Evolutionary conservation across 2,113 vertebrate genomes (phyloP).

Genomic region (Podilymbus podiceps): DNA sequence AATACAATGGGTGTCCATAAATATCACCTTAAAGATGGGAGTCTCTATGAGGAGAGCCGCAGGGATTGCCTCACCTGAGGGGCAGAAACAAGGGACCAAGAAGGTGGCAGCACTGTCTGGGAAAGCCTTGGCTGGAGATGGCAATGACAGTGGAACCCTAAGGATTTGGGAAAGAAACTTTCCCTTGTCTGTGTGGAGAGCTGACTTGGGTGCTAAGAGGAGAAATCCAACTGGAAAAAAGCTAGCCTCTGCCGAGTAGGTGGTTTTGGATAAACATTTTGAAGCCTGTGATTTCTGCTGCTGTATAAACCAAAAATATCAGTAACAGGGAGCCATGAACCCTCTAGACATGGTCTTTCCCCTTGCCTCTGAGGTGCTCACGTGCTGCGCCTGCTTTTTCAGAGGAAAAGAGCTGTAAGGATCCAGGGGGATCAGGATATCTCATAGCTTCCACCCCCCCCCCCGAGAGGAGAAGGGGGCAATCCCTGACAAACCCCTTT

Average conservation of each 20-base stretch:
- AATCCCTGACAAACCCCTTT: neutral
- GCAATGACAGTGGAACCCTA: neutral
- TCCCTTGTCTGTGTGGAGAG: neutral
- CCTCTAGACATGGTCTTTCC: neutral
- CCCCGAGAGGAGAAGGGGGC: neutral
- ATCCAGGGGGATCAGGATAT: accelerated
- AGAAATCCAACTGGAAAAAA: neutral
- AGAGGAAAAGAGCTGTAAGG: neutral
- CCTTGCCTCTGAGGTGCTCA: neutral
- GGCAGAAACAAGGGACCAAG: neutral
- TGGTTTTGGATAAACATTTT: neutral
- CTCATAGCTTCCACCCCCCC: neutral
- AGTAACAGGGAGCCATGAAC: neutral
- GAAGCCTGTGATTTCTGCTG: neutral
- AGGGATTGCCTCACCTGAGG: neutral
- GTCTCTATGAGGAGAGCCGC: neutral
- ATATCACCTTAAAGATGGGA: neutral
- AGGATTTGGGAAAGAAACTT: neutral
- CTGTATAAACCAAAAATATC: neutral
- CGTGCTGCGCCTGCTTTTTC: neutral
- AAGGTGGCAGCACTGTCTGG: neutral
- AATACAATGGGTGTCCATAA: neutral
- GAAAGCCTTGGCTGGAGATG: neutral
- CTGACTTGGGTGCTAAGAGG: neutral
- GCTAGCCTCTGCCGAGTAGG: neutral